Percentiles rank a stretch among this genome's conserved stretches.
These are phyloP conservation scores for Trichechus manatus DNA, from an alignment of 2,113 vertebrate genomes.

Conservation along the genomic window DNA sequence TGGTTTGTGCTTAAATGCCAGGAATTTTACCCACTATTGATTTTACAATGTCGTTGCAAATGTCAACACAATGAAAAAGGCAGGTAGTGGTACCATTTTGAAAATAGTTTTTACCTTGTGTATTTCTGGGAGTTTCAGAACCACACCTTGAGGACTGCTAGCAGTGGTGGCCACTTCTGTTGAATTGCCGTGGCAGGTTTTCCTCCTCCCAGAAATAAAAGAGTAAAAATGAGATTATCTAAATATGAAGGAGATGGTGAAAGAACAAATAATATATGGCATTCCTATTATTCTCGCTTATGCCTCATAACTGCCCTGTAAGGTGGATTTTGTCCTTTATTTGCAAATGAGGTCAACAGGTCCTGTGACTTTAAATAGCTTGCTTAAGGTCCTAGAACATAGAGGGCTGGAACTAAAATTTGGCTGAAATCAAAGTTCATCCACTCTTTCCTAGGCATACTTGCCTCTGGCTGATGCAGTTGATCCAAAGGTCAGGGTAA, in stretches of 20 bases:
- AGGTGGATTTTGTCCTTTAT: background rate
- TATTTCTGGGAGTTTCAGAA: slow-evolving; percentile 2
- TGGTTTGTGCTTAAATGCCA: background rate
- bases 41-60: background rate
- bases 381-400: background rate
- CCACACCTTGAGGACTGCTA: background rate
- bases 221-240: background rate
- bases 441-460: background rate
- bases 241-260: background rate
- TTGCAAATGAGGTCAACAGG: background rate
- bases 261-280: background rate
- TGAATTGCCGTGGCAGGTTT: background rate
- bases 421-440: background rate
- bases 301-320: background rate
- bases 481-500: background rate
- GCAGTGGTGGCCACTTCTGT: background rate
- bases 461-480: background rate
- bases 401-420: background rate
- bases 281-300: background rate
- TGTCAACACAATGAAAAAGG: background rate
- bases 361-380: background rate
- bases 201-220: background rate
- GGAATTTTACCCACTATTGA: background rate
- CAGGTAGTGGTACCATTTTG: background rate
- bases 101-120: slow-evolving; percentile 12